A percentile compares a stretch with the other conserved stretches of the same genome.
Evolutionary conservation across 1,140 invertebrate species (phyloP).

Genomic region (Callitettix versicolor): DNA sequence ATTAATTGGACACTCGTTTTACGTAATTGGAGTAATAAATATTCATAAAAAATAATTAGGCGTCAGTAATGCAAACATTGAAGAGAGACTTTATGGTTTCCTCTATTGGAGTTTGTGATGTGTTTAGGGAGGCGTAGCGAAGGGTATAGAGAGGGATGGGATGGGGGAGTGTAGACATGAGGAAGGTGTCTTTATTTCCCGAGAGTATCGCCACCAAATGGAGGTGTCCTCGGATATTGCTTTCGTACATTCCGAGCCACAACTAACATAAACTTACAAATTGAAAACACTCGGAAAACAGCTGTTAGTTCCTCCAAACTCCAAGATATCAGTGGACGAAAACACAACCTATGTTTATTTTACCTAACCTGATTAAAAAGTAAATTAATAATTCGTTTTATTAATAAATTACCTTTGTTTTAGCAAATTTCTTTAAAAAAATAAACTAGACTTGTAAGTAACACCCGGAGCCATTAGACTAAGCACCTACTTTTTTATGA

Average conservation of each 20-base stretch:
- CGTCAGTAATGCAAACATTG: background rate
- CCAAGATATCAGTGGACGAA: no score
- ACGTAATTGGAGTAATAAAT: background rate
- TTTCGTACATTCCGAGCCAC: background rate
- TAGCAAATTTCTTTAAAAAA: no score
- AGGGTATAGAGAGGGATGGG: background rate
- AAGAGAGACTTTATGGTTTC: background rate
- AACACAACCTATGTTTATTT: no score
- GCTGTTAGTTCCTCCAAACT: no score
- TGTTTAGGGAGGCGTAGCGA: background rate
- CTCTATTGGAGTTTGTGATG: background rate
- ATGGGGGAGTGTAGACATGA: background rate
- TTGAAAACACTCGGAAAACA: background rate
- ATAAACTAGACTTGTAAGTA: no score
- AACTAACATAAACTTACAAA: background rate
- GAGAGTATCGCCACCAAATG: background rate
- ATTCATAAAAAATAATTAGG: background rate
- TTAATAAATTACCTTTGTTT: no score
- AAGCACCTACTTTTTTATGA: no score
- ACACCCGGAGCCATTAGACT: no score
- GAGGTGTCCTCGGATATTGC: constrained; percentile 1
- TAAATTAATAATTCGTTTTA: no score
- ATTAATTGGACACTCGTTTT: background rate
- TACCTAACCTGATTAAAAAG: no score
- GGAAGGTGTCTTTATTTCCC: constrained; percentile 11